Evolutionary conservation across 2,797 vertebrate genomes (phyloP).

Genomic region (Phoebastria nigripes): DNA sequence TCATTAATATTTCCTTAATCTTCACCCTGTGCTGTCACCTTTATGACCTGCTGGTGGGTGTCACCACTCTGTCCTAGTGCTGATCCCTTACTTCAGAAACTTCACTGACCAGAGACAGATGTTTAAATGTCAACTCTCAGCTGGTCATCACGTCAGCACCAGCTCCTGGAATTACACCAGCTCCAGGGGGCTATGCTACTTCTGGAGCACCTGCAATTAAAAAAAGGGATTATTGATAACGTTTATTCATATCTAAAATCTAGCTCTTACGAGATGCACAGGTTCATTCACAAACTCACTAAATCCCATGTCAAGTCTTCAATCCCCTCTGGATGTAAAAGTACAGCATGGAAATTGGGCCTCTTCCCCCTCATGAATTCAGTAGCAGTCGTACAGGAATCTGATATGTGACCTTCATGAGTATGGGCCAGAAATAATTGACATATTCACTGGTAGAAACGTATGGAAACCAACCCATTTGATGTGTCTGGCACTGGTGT

Average conservation of each 20-base stretch:
- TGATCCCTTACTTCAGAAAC: not conserved
- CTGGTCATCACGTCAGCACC: accelerated
- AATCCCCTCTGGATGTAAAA: not conserved
- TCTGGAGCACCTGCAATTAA: not conserved
- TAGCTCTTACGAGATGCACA: not conserved
- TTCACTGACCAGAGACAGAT: not conserved
- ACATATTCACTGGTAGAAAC: not conserved
- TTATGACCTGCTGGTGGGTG: not conserved
- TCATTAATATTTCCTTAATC: not conserved
- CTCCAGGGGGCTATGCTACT: accelerated
- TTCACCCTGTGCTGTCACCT: not conserved
- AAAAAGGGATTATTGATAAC: not conserved
- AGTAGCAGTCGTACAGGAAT: not conserved
- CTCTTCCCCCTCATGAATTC: not conserved
- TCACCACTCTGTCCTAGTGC: not conserved
- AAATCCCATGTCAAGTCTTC: not conserved
- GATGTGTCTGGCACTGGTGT: not conserved
- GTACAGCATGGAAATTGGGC: not conserved
- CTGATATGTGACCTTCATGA: not conserved
- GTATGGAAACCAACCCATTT: not conserved
- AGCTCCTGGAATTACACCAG: not conserved
- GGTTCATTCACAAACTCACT: not conserved
- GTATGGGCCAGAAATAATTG: not conserved
- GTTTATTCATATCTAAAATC: not conserved
- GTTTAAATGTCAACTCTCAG: not conserved